Conservation (phyloP, 2,113 vertebrate species). For the human region DNA sequence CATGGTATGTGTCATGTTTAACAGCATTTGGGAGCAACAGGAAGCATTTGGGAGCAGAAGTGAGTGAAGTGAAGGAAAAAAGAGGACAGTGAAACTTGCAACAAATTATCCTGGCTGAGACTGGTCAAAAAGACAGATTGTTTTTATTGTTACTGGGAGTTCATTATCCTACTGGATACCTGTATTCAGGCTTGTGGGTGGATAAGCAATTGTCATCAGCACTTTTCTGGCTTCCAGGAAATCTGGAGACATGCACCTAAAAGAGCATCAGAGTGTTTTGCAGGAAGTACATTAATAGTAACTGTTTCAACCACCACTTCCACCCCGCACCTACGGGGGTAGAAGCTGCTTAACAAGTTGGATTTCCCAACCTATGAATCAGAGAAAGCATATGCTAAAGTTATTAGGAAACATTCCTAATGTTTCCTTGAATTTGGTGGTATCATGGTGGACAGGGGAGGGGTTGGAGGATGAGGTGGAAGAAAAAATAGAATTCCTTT, state of each 20-base stretch:
- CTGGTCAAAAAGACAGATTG: neutral
- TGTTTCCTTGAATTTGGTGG: neutral
- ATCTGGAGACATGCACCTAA: neutral
- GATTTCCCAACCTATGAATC: constrained; percentile 12
- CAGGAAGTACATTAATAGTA: neutral
- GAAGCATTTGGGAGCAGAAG: neutral
- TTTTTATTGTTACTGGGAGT: neutral
- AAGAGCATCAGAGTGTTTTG: neutral
- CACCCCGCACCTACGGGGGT: neutral
- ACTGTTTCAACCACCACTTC: neutral
- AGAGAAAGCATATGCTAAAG: neutral
- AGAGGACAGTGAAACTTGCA: neutral
- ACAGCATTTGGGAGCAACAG: neutral
- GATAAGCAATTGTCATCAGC: neutral
- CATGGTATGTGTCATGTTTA: neutral
- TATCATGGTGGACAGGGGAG: neutral
- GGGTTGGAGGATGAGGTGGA: neutral
- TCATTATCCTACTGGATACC: neutral
- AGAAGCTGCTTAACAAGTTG: neutral
- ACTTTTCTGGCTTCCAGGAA: neutral
- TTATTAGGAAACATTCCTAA: neutral
- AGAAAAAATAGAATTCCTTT: constrained; percentile 17
- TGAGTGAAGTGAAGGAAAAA: neutral
- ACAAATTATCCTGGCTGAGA: neutral
- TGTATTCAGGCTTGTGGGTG: neutral